Conservation (phyloP, 1,140 invertebrate species). For the Neelides sp. region DNA sequence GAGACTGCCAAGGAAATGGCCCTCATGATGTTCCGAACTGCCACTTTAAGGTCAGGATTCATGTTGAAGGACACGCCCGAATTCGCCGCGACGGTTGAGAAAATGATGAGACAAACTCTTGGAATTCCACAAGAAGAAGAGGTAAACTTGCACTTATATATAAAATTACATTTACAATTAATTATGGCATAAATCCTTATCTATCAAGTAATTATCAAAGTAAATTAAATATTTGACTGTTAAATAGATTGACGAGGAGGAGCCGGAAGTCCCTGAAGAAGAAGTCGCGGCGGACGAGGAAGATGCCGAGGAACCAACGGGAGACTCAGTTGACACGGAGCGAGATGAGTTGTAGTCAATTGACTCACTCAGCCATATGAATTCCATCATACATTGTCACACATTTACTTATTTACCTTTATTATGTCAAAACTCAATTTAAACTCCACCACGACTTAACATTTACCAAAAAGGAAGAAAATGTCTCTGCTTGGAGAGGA, state of each 20-base stretch:
- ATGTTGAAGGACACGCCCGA: constrained; percentile 70
- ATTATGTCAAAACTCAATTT: too few species aligned
- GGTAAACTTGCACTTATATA: constrained; percentile 35
- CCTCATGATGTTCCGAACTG: constrained; percentile 80
- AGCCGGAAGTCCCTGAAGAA: constrained; percentile 23
- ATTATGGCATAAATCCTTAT: background rate
- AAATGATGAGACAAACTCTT: constrained; percentile 66
- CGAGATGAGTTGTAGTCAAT: constrained; percentile 21
- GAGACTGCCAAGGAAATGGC: constrained; percentile 73
- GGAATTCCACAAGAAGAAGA: constrained; percentile 67
- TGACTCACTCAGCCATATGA: background rate
- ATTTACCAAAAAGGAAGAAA: too few species aligned
- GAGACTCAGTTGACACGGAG: constrained; percentile 22
- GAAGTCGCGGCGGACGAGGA: constrained; percentile 28
- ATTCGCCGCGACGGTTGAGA: constrained; percentile 77
- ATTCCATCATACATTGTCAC: background rate
- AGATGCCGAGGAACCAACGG: constrained; percentile 28
- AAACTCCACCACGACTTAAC: too few species aligned
- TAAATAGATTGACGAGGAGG: constrained; percentile 19
- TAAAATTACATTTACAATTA: constrained; percentile 37
- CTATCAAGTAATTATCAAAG: background rate
- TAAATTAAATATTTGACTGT: background rate
- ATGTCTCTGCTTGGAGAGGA: too few species aligned
- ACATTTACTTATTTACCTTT: too few species aligned
- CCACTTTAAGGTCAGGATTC: constrained; percentile 82